These are phyloP conservation scores for Myotis yumanensis DNA, from an alignment of 2,113 vertebrate species.

Conservation along the genomic window DNA sequence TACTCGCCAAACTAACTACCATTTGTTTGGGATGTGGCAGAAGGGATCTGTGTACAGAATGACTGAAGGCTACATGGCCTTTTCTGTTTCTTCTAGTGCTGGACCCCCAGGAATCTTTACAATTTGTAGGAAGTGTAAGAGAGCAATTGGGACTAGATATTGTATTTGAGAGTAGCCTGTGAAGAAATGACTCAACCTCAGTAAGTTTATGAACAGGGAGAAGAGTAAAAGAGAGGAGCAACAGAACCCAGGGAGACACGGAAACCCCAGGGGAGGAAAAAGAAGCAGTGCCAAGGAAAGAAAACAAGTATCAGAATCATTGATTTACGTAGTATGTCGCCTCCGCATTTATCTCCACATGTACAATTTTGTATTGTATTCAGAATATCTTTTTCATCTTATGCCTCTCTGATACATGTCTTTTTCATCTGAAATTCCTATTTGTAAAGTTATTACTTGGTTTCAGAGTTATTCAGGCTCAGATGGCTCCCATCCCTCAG, in stretches of 20 bases:
- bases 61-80: not conserved
- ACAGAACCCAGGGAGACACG: not conserved
- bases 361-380: not conserved
- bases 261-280: not conserved
- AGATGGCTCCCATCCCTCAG: constrained; percentile 38
- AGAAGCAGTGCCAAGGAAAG: not conserved
- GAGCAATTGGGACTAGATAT: not conserved
- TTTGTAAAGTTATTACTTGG: constrained; percentile 72
- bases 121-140: not conserved
- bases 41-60: not conserved
- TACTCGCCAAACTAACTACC: not conserved
- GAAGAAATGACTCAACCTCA: not conserved
- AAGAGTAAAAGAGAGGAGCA: not conserved
- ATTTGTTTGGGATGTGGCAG: not conserved
- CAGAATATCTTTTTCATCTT: constrained; percentile 44
- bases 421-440: constrained; percentile 65
- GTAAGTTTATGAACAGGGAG: not conserved
- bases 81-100: not conserved
- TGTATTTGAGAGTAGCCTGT: not conserved
- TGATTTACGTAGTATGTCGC: not conserved
- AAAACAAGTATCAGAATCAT: not conserved
- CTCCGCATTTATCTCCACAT: not conserved
- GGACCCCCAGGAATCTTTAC: not conserved
- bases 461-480: constrained; percentile 62
- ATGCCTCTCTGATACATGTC: constrained; percentile 42